These are phyloP conservation scores for Conger conger DNA, from an alignment of 2,113 vertebrate species.

Conservation along the genomic window DNA sequence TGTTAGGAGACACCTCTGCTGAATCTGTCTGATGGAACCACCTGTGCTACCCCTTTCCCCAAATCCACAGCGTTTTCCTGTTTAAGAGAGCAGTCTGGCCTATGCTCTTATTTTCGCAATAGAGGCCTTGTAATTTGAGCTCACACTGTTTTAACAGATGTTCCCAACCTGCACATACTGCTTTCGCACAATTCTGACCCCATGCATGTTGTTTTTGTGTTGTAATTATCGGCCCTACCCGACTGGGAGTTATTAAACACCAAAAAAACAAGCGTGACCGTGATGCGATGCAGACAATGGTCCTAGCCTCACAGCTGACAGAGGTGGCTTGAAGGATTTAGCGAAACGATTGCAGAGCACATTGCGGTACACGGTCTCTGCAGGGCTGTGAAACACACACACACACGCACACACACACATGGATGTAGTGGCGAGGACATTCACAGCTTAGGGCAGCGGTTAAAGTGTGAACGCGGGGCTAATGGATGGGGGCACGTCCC, in stretches of 20 bases:
- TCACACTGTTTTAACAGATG: slow-evolving; percentile 52
- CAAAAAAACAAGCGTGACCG: slow-evolving; percentile 15
- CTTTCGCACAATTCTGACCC: slow-evolving; percentile 35
- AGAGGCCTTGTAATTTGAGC: slow-evolving; percentile 21
- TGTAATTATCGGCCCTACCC: slow-evolving; percentile 54
- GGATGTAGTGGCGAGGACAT: background rate
- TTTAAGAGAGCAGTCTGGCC: slow-evolving; percentile 33
- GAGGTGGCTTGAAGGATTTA: slow-evolving; percentile 13
- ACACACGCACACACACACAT: background rate
- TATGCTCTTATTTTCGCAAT: slow-evolving; percentile 16
- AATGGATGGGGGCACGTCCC: background rate
- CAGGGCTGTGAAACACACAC: background rate
- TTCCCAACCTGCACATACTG: slow-evolving; percentile 26
- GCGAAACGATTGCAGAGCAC: background rate
- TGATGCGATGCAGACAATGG: background rate
- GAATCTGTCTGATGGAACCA: slow-evolving; percentile 35
- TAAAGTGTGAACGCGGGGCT: background rate
- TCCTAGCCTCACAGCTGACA: background rate
- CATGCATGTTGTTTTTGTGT: slow-evolving; percentile 50
- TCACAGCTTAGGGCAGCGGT: background rate
- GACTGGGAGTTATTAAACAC: slow-evolving; percentile 21
- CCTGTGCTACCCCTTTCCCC: slow-evolving; percentile 36
- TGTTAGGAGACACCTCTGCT: slow-evolving; percentile 29
- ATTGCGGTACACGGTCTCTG: slow-evolving; percentile 16
- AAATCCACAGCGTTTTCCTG: slow-evolving; percentile 13